These are phyloP conservation scores for Ectemnius continuus DNA, from an alignment of 2,888 invertebrate genomes.

Conservation along the genomic window DNA sequence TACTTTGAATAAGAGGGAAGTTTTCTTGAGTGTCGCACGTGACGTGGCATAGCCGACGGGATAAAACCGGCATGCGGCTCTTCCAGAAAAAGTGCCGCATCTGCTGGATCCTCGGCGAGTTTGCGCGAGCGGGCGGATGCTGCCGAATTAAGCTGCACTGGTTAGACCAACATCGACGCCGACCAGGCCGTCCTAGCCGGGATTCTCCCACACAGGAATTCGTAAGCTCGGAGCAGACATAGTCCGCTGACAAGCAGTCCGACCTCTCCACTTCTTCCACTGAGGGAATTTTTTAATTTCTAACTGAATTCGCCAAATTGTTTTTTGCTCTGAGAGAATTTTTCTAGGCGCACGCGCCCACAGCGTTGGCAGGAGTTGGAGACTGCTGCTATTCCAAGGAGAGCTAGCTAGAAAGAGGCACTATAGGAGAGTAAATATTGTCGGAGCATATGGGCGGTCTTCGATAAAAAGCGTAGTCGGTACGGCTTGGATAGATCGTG, in stretches of 20 bases:
- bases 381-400: background rate
- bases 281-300: background rate
- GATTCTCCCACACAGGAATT: constrained; percentile 10
- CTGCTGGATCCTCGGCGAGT: constrained; percentile 24
- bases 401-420: background rate
- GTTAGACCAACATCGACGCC: constrained; percentile 8
- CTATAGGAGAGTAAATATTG: background rate
- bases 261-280: background rate
- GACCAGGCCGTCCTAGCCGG: too few species aligned
- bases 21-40: constrained; percentile 20
- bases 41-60: constrained; percentile 18
- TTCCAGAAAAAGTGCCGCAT: constrained; percentile 24
- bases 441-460: background rate
- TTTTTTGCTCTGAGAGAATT: background rate
- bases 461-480: background rate
- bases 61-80: constrained; percentile 30
- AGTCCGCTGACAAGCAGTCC: background rate
- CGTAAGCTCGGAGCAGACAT: background rate
- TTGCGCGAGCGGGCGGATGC: constrained; percentile 34
- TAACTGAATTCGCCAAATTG: background rate
- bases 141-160: constrained; percentile 20
- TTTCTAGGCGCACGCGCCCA: background rate
- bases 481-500: background rate
- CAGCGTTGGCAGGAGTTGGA: background rate
- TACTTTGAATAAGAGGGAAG: constrained; percentile 3